Evolutionary conservation across 2,113 vertebrate genomes (phyloP), one percentile per base, ranked within the genome.

Genomic region (Arenaria interpres): DNA sequence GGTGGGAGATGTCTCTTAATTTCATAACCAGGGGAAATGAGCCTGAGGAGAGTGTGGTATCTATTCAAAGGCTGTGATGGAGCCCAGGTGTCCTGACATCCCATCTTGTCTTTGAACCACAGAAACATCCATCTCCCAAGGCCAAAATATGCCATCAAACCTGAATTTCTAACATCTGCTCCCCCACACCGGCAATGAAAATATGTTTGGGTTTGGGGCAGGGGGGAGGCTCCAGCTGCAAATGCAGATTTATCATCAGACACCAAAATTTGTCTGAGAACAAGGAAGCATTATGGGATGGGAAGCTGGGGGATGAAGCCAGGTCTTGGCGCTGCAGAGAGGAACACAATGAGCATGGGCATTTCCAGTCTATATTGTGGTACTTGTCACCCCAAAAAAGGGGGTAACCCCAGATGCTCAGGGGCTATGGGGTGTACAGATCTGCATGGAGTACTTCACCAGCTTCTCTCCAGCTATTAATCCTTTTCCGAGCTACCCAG

Each of bases 11-110:
- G 6, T 62, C 74, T 87, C 64, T 57, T 68, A 14, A 19, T 43
- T 54, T 80, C 56, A 50, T 5, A 54, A 27, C 16, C 27, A 32
- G n/a, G 25, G 57, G 10, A 82, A 30, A 5, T 5, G 46, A 84
- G 19, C 64, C 68, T 51, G 48, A 68, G 48, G 57, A 69, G n/a
- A 62, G n/a, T 1, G 21, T 33, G 30, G 2, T 25, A 20, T 67
- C 92, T 50, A 30, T 53, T 37, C 64, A 14, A n/a, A 84, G 45
- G 12, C 81, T 75, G 19, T 24, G 67, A 91, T 37, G 37, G 73
- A 95, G 43, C 51, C 73, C 92, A 90, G 93, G 83, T 75, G 91
- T 89, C 73, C 80, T 46, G 72, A 86, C 63, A 63, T 17, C 73
- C 32, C 66, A 28, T 11, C 50, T 59, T 39, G 2, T 63, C 78